Base-by-base conservation (phyloP, 2,113 vertebrate genomes). In the Odobenus rosmarus region DNA sequence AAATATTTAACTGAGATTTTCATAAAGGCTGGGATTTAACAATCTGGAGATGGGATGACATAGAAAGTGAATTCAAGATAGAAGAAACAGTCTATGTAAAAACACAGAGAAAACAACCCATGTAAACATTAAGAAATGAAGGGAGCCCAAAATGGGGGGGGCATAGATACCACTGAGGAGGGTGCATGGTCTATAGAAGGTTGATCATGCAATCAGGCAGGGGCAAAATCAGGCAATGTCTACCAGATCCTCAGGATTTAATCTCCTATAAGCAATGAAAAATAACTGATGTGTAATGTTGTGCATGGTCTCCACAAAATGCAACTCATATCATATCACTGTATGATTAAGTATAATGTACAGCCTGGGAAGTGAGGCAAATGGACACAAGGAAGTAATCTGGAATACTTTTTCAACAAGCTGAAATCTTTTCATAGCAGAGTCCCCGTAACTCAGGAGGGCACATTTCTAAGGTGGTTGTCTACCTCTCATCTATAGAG, bases 211-310 rank as follows among this genome's bases (percentile, higher is more conserved):
- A 85, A 61, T 74, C 23, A 28, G 31, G 10, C 0, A 51, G 28
- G 10, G 31, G 4, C 55, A 93, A 72, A 62, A 89, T 10, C 12
- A 57, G 39, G 16, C 5, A 33, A 28, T n/a, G 28, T 61, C 31
- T 86, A 16, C 33, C 62, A 64, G 13, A 31, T 49, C 12, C 59
- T 57, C 4, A 36, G 18, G 11, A 62, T 51, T 83, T 82, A 46
- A 53, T 33, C 36, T 97, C 36, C 39, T 79, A 8, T 46, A 24
- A 81, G 8, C 39, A 90, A 81, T 23, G 16, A 74, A 91, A 90
- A 86, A n/a, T 4, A 49, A 57, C 9, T 39, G 18, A 39, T 10
- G 4, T 69, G 24, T 33, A 86, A 31, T 24, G 5, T 31, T 7
- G 13, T 31, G 2, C 82, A 49, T 16, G 46, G 42, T 51, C 31